phyloP scores from a whole-genome alignment of 2,888 invertebrate genomes.

The Cordilura impudica region DNA sequence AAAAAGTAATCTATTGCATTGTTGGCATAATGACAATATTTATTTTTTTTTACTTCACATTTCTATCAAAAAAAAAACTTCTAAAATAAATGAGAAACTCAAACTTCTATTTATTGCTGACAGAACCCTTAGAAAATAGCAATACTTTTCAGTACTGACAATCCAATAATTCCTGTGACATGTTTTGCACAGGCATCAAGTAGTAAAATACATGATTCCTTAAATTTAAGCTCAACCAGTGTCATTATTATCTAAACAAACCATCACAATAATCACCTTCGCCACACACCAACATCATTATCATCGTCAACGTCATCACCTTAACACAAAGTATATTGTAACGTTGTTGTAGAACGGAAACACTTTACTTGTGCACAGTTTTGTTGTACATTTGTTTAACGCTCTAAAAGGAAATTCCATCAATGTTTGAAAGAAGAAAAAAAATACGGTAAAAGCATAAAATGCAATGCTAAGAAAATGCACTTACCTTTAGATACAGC shows the following conservation, averaged over 20 bases:
- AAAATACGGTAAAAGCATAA: constrained; percentile 2
- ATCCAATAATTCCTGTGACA: constrained; percentile 54
- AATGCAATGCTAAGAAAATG: constrained; percentile 30
- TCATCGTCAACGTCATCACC: neutral
- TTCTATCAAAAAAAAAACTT: neutral
- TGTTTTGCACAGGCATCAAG: constrained; percentile 18
- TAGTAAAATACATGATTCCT: constrained; percentile 36
- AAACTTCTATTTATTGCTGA: no score
- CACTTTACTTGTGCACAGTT: constrained; percentile 44
- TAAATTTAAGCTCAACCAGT: constrained; percentile 53
- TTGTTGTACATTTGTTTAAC: constrained; percentile 48
- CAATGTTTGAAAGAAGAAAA: constrained; percentile 31
- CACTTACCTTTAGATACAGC: neutral
- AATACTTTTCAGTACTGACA: constrained; percentile 29
- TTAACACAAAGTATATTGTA: neutral
- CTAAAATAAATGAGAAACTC: neutral
- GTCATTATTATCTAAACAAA: constrained; percentile 44
- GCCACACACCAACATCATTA: neutral
- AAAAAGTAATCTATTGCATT: constrained; percentile 55
- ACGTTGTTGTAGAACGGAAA: constrained; percentile 31
- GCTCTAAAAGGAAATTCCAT: constrained; percentile 53
- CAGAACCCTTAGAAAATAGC: constrained; percentile 29
- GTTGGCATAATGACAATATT: constrained; percentile 58
- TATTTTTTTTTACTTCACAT: constrained; percentile 31
- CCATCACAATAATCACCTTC: constrained; percentile 31